phyloP scores from a whole-genome alignment of 2,888 invertebrate species.

The Zeuzera pyrina region DNA sequence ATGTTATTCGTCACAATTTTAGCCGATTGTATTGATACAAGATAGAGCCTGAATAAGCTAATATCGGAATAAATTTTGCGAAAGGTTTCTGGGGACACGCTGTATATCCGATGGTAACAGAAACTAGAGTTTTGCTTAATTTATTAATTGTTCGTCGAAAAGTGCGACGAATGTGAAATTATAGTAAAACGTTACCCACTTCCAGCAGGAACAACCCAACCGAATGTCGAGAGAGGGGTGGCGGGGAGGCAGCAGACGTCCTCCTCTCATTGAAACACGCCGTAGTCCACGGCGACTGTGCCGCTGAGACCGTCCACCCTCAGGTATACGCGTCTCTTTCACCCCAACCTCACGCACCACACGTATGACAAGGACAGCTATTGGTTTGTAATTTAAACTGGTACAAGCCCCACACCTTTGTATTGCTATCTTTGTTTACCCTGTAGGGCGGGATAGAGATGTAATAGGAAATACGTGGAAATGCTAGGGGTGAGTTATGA shows the following conservation, averaged over 20 bases:
- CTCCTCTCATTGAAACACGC: constrained; percentile 90
- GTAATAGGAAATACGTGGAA: constrained; percentile 18
- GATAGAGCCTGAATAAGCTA: too few relatives aligned
- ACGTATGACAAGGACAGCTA: constrained; percentile 18
- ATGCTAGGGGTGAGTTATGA: constrained; percentile 17
- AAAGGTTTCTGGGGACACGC: too few relatives aligned
- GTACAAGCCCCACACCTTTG: constrained; percentile 1
- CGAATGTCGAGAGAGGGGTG: constrained; percentile 70
- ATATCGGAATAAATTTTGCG: too few relatives aligned
- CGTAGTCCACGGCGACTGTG: constrained; percentile 84
- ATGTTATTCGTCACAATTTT: too few relatives aligned
- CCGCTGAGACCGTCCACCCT: constrained; percentile 62
- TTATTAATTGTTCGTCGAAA: too few relatives aligned
- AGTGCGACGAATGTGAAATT: too few relatives aligned
- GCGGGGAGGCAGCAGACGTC: constrained; percentile 88
- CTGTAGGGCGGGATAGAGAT: constrained; percentile 18
- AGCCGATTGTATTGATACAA: too few relatives aligned
- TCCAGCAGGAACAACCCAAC: constrained; percentile 53
- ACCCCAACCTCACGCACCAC: constrained; percentile 10
- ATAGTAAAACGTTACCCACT: too few relatives aligned
- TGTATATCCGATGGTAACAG: too few relatives aligned
- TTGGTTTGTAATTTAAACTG: neutral
- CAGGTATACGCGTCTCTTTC: constrained; percentile 56
- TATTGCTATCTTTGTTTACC: constrained; percentile 16
- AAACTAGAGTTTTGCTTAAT: too few relatives aligned